Conservation (phyloP, 2,797 vertebrate species). For the Lagocephalus sceleratus region DNA sequence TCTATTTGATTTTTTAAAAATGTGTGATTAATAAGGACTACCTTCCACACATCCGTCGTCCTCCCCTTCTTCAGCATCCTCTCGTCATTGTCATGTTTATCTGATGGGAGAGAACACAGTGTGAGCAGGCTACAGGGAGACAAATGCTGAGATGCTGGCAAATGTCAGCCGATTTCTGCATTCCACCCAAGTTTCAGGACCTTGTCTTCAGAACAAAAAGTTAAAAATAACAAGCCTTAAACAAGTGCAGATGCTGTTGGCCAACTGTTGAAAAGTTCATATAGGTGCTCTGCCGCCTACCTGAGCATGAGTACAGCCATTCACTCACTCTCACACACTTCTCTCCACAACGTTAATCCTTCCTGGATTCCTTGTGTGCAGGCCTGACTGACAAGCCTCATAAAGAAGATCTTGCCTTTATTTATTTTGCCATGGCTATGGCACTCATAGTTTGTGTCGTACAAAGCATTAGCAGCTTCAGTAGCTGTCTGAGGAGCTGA, state of each 20-base stretch:
- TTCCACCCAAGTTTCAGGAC: slow-evolving; percentile 44
- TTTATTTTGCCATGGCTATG: slow-evolving; percentile 54
- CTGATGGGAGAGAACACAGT: slow-evolving; percentile 37
- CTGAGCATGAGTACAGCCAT: background rate
- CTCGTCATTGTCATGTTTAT: slow-evolving; percentile 42
- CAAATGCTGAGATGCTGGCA: slow-evolving; percentile 35
- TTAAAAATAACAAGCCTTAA: slow-evolving; percentile 11
- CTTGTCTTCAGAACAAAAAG: slow-evolving; percentile 13
- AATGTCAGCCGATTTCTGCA: slow-evolving; percentile 44
- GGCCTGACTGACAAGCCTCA: slow-evolving; percentile 43
- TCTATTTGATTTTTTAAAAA: slow-evolving; percentile 28
- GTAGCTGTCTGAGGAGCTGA: slow-evolving; percentile 42
- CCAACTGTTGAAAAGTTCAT: slow-evolving; percentile 24
- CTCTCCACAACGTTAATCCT: slow-evolving; percentile 31
- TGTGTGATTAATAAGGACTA: slow-evolving; percentile 46
- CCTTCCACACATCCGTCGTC: slow-evolving; percentile 12
- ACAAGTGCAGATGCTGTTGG: slow-evolving; percentile 14
- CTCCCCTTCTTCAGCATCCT: slow-evolving; percentile 15
- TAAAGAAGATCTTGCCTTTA: slow-evolving; percentile 60
- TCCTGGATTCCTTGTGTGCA: slow-evolving; percentile 35
- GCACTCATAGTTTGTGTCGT: slow-evolving; percentile 36
- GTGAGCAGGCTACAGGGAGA: slow-evolving; percentile 39
- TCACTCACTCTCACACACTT: slow-evolving; percentile 14
- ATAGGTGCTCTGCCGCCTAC: slow-evolving; percentile 13
- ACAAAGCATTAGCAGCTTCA: slow-evolving; percentile 50